phyloP scores from a whole-genome alignment of 2,888 invertebrate genomes.

The Ecdyonurus torrentis region DNA sequence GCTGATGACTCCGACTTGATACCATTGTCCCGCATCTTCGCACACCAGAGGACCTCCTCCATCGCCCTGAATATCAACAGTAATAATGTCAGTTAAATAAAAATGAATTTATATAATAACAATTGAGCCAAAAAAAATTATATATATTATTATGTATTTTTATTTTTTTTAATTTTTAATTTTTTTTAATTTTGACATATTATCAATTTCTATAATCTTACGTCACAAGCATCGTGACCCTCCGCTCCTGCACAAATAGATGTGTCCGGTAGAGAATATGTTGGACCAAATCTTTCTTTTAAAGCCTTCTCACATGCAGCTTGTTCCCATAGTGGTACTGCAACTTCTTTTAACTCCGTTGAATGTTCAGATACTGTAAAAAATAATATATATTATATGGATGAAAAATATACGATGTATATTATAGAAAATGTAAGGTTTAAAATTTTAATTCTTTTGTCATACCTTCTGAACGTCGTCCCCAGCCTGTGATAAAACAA shows the following conservation, averaged over 20 bases:
- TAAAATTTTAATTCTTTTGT: neutral
- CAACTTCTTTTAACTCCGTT: constrained; percentile 26
- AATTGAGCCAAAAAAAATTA: too few relatives aligned
- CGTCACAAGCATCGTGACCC: constrained; percentile 27
- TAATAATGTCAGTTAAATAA: neutral
- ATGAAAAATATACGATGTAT: too few relatives aligned
- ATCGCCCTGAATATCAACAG: constrained; percentile 22
- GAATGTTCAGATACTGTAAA: constrained; percentile 25
- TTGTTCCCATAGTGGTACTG: constrained; percentile 25
- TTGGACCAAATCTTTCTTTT: constrained; percentile 23
- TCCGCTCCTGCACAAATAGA: constrained; percentile 27
- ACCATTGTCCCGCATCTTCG: constrained; percentile 24
- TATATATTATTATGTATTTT: constrained; percentile 1
- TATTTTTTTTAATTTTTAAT: neutral
- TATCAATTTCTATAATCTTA: constrained; percentile 15
- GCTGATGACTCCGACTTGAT: constrained; percentile 25
- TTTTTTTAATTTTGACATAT: neutral
- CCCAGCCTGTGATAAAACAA: constrained; percentile 28
- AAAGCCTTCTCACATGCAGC: constrained; percentile 23
- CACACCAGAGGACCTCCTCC: constrained; percentile 28
- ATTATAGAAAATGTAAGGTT: neutral
- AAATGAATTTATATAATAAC: too few relatives aligned
- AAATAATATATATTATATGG: too few relatives aligned
- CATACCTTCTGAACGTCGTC: constrained; percentile 24
- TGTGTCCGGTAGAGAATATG: constrained; percentile 22